Conservation (phyloP, 2,797 vertebrate species). For the Tympanoctomys barrerae region DNA sequence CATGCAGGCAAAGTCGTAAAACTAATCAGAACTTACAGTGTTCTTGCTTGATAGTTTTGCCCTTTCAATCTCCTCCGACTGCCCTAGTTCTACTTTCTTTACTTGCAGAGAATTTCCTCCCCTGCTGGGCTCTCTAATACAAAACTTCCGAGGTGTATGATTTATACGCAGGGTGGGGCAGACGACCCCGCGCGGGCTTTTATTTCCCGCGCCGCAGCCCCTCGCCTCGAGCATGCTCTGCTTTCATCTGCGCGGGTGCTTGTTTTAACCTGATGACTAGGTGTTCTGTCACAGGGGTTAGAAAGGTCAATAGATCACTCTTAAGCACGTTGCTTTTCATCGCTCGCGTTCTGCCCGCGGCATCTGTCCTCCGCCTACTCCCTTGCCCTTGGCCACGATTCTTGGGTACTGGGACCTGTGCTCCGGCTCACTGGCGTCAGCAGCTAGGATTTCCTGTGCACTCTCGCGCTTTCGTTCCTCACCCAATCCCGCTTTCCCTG, state of each 20-base stretch:
- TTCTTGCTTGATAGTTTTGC: constrained; percentile 70
- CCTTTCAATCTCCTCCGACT: constrained; percentile 75
- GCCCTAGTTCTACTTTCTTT: constrained; percentile 72
- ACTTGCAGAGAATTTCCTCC: constrained; percentile 21
- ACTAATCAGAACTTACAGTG: constrained; percentile 82
- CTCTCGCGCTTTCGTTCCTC: not conserved
- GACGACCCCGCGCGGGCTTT: not conserved
- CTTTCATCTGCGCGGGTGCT: not conserved
- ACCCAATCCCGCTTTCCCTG: not conserved
- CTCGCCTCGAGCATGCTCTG: not conserved
- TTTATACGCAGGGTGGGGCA: not conserved
- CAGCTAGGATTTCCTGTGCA: not conserved
- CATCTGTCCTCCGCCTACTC: no score
- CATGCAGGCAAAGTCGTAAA: constrained; percentile 82
- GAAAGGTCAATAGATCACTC: not conserved
- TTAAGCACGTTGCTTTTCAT: not conserved
- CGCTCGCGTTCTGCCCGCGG: not conserved
- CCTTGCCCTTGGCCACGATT: not conserved
- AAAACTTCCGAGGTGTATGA: constrained; percentile 61
- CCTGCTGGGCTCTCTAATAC: constrained; percentile 56
- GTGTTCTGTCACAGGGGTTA: not conserved
- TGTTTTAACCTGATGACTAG: not conserved
- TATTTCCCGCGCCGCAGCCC: fast-evolving
- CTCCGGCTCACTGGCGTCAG: fast-evolving
- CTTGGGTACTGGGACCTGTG: fast-evolving